These are phyloP conservation scores for Alectura lathami DNA, from an alignment of 2,113 vertebrate genomes.

Conservation along the genomic window DNA sequence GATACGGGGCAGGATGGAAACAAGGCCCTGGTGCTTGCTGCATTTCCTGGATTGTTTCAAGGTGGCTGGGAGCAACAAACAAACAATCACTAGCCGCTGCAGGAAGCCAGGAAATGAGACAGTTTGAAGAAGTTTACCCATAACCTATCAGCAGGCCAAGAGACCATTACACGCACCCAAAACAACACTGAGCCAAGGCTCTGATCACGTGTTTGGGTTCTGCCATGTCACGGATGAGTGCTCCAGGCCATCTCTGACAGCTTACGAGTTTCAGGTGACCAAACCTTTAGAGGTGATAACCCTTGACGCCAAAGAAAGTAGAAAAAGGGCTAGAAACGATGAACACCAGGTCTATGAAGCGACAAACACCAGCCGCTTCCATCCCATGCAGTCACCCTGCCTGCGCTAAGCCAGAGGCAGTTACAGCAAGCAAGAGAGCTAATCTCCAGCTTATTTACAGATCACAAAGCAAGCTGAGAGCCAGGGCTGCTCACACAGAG, in stretches of 20 bases:
- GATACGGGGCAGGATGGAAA: not conserved
- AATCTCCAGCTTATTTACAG: not conserved
- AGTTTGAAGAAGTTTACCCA: too few relatives aligned
- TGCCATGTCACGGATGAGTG: not conserved
- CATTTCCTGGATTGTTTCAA: not conserved
- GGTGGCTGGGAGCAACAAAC: not conserved
- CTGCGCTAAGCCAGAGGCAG: not conserved
- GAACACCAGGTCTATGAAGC: rapidly evolving
- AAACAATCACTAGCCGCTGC: rapidly evolving
- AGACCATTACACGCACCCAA: rapidly evolving
- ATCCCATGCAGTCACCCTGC: rapidly evolving
- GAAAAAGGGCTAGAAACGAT: not conserved
- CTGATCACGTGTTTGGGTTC: rapidly evolving
- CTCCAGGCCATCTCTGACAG: not conserved
- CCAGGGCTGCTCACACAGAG: rapidly evolving
- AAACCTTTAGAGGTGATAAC: too few relatives aligned
- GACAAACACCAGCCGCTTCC: rapidly evolving
- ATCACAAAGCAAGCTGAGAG: not conserved
- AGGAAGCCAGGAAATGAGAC: not conserved
- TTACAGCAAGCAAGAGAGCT: not conserved
- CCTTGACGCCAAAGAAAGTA: not conserved
- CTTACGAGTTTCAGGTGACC: not conserved
- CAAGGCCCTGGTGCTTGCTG: not conserved
- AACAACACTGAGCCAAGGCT: not conserved
- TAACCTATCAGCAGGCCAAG: too few relatives aligned